phyloP scores from a whole-genome alignment of 2,888 invertebrate species.

The Cyclophora punctaria region DNA sequence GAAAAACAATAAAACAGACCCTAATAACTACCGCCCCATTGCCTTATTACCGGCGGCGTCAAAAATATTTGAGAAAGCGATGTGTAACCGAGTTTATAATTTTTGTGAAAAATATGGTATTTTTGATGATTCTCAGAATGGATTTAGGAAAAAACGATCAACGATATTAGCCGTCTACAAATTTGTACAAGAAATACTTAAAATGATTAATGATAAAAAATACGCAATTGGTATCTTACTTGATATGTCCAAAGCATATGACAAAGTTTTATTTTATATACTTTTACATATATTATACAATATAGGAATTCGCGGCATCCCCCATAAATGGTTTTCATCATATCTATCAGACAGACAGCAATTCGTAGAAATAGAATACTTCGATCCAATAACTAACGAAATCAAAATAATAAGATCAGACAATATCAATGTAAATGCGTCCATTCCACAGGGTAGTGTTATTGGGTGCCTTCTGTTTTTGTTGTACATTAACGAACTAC shows the following conservation, averaged over 20 bases:
- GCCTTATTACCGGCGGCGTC: conserved; percentile 9
- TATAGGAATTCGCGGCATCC: conserved; percentile 11
- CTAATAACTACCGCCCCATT: conserved; percentile 13
- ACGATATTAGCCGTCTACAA: conserved; percentile 10
- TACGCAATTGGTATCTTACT: conserved; percentile 14
- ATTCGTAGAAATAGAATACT: conserved; percentile 8
- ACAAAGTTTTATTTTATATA: conserved; percentile 12
- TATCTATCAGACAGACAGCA: conserved; percentile 10
- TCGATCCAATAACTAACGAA: not conserved
- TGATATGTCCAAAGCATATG: conserved; percentile 21
- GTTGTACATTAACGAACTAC: not conserved
- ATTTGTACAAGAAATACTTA: conserved; percentile 6
- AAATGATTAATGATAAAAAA: conserved; percentile 7
- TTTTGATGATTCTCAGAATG: conserved; percentile 3
- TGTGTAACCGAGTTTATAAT: conserved; percentile 1
- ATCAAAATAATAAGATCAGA: not conserved
- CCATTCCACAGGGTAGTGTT: not conserved
- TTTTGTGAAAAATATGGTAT: conserved; percentile 4
- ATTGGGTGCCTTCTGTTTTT: not conserved
- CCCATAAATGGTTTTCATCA: conserved; percentile 11
- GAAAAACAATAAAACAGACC: conserved; percentile 6
- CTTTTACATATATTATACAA: conserved; percentile 9
- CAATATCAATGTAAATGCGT: not conserved
- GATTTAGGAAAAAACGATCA: conserved; percentile 4
- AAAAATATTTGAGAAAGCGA: conserved; percentile 5